Percentiles rank a stretch among this genome's conserved stretches.
Evolutionary conservation across 1,140 invertebrate genomes (phyloP).

Genomic region (Drosophila baimaii): DNA sequence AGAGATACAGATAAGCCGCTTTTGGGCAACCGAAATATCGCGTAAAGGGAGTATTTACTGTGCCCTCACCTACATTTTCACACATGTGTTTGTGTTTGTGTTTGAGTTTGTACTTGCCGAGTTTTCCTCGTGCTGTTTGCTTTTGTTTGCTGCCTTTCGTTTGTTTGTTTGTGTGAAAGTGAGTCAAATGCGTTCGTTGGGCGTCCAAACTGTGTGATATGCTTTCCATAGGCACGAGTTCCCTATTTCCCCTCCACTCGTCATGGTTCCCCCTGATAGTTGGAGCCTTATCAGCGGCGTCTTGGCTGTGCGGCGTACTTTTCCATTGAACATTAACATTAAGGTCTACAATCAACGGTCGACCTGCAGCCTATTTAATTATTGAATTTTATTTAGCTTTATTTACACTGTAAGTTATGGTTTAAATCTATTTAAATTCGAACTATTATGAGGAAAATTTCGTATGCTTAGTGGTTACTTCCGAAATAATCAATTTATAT

Average conservation of each 20-base stretch:
- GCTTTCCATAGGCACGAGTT: constrained; percentile 34
- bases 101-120: constrained; percentile 36
- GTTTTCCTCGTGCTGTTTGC: constrained; percentile 49
- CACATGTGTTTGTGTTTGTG: constrained; percentile 22
- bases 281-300: constrained; percentile 55
- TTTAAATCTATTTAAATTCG: neutral
- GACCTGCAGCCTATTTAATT: constrained; percentile 56
- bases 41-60: constrained; percentile 25
- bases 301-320: constrained; percentile 46
- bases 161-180: constrained; percentile 79
- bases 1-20: constrained; percentile 15
- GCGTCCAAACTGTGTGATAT: constrained; percentile 11
- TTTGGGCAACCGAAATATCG: constrained; percentile 12
- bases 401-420: neutral
- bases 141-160: constrained; percentile 59
- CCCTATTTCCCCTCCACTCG: neutral
- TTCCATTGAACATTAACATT: constrained; percentile 47
- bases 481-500: neutral
- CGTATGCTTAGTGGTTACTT: neutral
- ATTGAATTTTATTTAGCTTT: constrained; percentile 30
- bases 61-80: constrained; percentile 31
- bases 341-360: neutral
- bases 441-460: neutral
- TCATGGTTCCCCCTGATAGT: constrained; percentile 11
- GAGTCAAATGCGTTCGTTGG: constrained; percentile 58